Evolutionary conservation across 2,113 vertebrate genomes (phyloP), one percentile per base, ranked within the genome.

Genomic region (Epinephelus lanceolatus): DNA sequence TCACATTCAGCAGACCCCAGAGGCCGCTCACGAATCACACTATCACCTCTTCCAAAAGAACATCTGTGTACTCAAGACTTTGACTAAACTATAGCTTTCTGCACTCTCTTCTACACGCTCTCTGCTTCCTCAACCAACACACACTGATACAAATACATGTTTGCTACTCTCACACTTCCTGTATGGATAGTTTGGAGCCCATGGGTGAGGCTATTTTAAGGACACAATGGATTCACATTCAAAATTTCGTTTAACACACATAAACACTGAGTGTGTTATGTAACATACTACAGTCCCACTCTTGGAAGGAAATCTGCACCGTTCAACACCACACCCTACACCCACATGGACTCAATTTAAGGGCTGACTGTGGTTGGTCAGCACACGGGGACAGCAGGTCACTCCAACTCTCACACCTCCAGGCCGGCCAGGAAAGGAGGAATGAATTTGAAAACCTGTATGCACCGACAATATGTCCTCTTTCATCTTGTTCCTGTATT

Each of bases 331-430:
- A 86, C 86, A 82, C 83, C 81, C 71, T 55, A 13, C 88, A 68
- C 59, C 76, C 86, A 90, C 81, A 75, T 77, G 86, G 86, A 73
- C 60, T 85, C 63, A 75, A 76, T 91, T 88, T 84, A 67, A 74
- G 52, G 55, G 17, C 47, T 2, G 37, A 76, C 61, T 71, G 17
- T 42, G 17, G 49, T 47, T 76, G 49, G 81, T 84, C 71, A 79
- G 65, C 51, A 57, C 25, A 27, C 74, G 18, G 30, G 37, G 27
- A 84, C 7, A 15, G 23, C 4, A 13, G 62, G 27, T 72, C 69
- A 72, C 21, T 69, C 18, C 60, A 57, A 61, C 27, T 87, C 42
- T 60, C 21, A 73, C 23, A 66, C 27, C 27, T 63, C 37, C 21
- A 21, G 5, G 57, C 15, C 8, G n/a, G 47, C 27, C 37, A 69